These are phyloP conservation scores for Melierax canorus DNA, from an alignment of 2,113 vertebrate species.

Conservation along the genomic window DNA sequence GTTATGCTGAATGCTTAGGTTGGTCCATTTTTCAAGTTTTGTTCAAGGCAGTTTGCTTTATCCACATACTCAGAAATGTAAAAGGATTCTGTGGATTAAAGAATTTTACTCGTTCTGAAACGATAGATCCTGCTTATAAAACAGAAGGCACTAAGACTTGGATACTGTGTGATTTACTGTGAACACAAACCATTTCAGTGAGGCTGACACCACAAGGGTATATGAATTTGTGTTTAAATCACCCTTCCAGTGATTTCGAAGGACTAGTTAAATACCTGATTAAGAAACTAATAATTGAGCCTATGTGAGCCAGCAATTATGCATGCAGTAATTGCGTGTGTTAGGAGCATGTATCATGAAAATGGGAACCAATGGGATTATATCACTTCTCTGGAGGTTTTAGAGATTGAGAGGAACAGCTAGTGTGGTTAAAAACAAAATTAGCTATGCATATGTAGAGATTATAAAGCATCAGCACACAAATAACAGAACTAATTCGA, in stretches of 20 bases:
- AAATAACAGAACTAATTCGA: neutral
- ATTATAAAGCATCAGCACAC: neutral
- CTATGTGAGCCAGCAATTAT: neutral
- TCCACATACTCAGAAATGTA: neutral
- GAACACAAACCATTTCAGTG: neutral
- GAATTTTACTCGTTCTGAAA: neutral
- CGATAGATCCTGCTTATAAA: neutral
- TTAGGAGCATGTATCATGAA: neutral
- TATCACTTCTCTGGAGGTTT: neutral
- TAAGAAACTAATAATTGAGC: slow-evolving; percentile 33
- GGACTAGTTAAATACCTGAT: slow-evolving; percentile 15
- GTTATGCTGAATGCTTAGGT: neutral
- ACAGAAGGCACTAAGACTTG: neutral
- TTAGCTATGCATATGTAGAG: neutral
- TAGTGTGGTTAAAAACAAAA: neutral
- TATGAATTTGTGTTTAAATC: neutral
- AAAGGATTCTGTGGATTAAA: neutral
- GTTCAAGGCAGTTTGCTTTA: neutral
- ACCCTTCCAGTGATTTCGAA: neutral
- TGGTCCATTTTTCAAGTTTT: neutral
- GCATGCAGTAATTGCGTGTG: neutral
- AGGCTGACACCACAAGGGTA: neutral
- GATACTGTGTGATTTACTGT: neutral
- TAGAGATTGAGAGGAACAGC: neutral
- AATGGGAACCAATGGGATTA: slow-evolving; percentile 11